A percentile compares a stretch with the other conserved stretches of the same genome.
These are phyloP conservation scores for Actinopyga echinites DNA, from an alignment of 53 echinoderm and acorn worm species.

Conservation along the genomic window DNA sequence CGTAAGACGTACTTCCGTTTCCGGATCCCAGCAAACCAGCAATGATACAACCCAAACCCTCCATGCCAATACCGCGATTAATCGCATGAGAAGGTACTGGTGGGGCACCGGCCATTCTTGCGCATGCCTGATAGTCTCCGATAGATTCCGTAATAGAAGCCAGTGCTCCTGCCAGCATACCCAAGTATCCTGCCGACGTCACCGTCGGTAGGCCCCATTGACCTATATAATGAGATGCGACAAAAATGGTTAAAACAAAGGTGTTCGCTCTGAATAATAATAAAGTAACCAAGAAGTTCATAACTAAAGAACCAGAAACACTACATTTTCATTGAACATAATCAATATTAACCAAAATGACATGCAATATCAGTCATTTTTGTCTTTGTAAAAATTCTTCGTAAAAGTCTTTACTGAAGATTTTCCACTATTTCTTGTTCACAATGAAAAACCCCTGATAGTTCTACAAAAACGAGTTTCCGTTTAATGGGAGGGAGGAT, in stretches of 20 bases:
- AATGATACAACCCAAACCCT: conserved; percentile 74
- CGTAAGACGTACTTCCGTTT: conserved; percentile 68
- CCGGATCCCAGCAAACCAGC: conserved; percentile 84
- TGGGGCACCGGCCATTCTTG: conserved; percentile 66
- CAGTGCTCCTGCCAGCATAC: conserved; percentile 53
- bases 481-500: too few relatives aligned
- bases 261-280: too few relatives aligned
- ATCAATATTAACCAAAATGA: too few relatives aligned
- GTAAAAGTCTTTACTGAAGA: too few relatives aligned
- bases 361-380: too few relatives aligned
- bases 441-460: too few relatives aligned
- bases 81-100: conserved; percentile 84
- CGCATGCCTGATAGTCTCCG: conserved; percentile 63
- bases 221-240: conserved; percentile 27
- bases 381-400: too few relatives aligned
- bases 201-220: conserved; percentile 73
- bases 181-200: conserved; percentile 47
- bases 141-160: conserved; percentile 72
- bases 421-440: too few relatives aligned
- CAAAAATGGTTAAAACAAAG: neutral
- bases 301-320: too few relatives aligned
- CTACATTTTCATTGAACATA: too few relatives aligned
- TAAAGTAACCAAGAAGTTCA: too few relatives aligned
- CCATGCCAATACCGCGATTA: conserved; percentile 83
- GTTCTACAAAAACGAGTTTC: too few relatives aligned